Evolutionary conservation across 2,888 invertebrate genomes (phyloP).

Genomic region (Chymomyza fuscimana): DNA sequence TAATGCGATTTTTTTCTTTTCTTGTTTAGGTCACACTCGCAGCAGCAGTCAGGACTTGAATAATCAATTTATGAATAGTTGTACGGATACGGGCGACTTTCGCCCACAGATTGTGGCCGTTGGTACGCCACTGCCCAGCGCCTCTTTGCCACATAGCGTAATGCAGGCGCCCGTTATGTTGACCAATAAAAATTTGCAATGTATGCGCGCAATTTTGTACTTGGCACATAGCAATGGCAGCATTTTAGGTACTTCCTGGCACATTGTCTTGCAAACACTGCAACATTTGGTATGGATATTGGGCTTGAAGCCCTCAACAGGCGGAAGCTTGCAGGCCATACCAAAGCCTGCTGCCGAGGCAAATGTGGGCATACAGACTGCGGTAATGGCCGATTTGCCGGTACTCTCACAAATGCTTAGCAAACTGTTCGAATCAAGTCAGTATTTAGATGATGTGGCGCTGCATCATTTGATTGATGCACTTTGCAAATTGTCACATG

Average conservation of each 20-base stretch:
- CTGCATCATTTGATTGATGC: constrained; percentile 98
- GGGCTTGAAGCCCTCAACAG: constrained; percentile 95
- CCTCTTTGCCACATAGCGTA: constrained; percentile 86
- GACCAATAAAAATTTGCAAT: constrained; percentile 97
- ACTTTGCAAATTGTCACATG: constrained; percentile 95
- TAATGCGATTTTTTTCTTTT: constrained; percentile 16
- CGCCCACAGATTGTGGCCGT: constrained; percentile 97
- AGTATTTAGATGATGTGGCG: constrained; percentile 95
- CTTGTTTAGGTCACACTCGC: constrained; percentile 79
- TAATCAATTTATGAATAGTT: constrained; percentile 80
- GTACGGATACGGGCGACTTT: constrained; percentile 85
- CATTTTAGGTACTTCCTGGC: constrained; percentile 96
- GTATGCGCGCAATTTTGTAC: constrained; percentile 94
- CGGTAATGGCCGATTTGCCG: constrained; percentile 97
- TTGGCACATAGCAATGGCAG: constrained; percentile 95
- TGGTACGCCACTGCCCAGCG: constrained; percentile 95
- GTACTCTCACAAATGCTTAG: constrained; percentile 94
- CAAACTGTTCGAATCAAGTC: constrained; percentile 95
- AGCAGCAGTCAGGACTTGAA: constrained; percentile 81
- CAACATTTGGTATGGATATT: constrained; percentile 97
- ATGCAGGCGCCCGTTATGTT: constrained; percentile 89
- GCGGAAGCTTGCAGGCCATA: constrained; percentile 93
- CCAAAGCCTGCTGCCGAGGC: constrained; percentile 87
- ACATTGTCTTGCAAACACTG: constrained; percentile 95
- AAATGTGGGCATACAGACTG: constrained; percentile 92